phyloP scores from a whole-genome alignment of 2,797 vertebrate genomes.

The Microhierax caerulescens region DNA sequence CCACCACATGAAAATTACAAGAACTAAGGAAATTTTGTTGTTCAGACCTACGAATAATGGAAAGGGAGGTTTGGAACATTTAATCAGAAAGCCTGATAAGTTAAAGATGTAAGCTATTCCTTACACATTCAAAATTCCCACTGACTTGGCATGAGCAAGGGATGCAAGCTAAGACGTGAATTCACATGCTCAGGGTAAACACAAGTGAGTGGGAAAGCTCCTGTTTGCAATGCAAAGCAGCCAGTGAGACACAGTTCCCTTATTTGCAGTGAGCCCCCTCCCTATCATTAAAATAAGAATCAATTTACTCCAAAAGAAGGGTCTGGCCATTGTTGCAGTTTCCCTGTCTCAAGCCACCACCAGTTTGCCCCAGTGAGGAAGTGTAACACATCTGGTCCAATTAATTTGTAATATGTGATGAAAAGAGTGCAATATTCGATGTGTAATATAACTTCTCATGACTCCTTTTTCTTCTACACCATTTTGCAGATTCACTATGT shows the following conservation, averaged over 20 bases:
- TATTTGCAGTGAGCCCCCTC: background rate
- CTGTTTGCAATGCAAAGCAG: background rate
- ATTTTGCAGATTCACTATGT: background rate
- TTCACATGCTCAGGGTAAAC: background rate
- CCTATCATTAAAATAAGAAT: background rate
- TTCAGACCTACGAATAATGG: background rate
- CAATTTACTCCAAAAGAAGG: background rate
- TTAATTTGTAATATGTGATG: background rate
- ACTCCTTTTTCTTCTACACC: background rate
- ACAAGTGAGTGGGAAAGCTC: background rate
- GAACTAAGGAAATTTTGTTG: background rate
- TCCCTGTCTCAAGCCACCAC: background rate
- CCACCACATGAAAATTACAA: background rate
- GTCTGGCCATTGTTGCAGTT: background rate
- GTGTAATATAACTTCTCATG: background rate
- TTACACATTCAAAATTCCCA: background rate
- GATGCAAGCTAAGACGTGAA: background rate
- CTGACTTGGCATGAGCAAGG: background rate
- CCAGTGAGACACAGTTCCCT: background rate
- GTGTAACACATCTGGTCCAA: background rate
- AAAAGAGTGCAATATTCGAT: background rate
- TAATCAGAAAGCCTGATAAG: background rate
- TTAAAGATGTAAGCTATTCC: background rate
- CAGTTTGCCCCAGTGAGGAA: background rate
- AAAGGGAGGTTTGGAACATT: background rate